Evolutionary conservation across 2,888 invertebrate species (phyloP), one percentile per base, ranked within the genome.

Genomic region (Lochmaea crataegi): DNA sequence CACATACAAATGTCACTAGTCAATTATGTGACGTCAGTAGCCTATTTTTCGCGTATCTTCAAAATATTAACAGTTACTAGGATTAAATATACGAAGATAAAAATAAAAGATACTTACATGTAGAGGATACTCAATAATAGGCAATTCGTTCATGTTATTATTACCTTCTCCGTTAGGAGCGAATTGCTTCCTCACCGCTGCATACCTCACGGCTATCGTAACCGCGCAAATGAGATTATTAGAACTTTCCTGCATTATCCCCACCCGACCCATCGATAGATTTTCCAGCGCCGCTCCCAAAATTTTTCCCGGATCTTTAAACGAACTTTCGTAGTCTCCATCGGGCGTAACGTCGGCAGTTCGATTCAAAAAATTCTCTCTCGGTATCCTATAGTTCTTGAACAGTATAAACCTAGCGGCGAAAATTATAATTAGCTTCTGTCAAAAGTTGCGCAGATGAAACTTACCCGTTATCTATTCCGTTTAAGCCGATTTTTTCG

Each of bases 401-500:
- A 97, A 97, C 88, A 95, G 91, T 77, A 96, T 90, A 85, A 96
- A 96, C 12, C 94, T 94, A 51, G 56, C 14, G 45, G 45, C 45
- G 7, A 32, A 32, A 32, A 32, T 32, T 32, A 32, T 32, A 32
- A 32, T 32, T 32, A 32, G 32, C 7, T 32, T 7, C 6, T 32
- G 32, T 32, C 1, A 32, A 32, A 5, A 7, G 32, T 7, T 32
- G 32, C 32, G 32, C 32, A 32, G 32, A 32, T 32, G 32, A 7
- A 7, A 7, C 32, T 73, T 78, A 82, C 80, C 97, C 98, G 86
- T 98, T 98, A 86, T 98, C 97, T 74, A 97, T 92, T 4, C 96
- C 97, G 84, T 97, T 94, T 65, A 96, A 90, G 10, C 97, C 97
- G 64, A 94, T 91, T 88, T 98, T 98, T 85, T 95, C 95, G 0